A percentile compares a stretch with the other conserved stretches of the same genome.
phyloP scores from a whole-genome alignment of 2,113 vertebrate genomes.

The Cygnus buccinator region DNA sequence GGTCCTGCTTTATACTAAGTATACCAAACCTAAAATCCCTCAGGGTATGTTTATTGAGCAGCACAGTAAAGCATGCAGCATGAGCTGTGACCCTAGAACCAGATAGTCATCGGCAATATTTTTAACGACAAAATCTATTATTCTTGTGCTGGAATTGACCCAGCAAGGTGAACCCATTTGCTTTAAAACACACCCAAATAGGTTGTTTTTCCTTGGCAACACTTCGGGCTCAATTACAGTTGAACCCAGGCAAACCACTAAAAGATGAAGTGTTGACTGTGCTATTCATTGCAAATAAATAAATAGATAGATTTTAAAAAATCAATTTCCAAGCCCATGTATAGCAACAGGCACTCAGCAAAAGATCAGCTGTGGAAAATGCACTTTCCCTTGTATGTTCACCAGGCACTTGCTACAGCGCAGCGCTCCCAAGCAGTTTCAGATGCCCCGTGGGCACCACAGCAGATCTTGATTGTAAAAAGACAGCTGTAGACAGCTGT shows the following conservation, averaged over 20 bases:
- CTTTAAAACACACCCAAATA: constrained; percentile 9
- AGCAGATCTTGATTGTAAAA: not conserved
- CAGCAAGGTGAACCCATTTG: constrained; percentile 11
- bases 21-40: not conserved
- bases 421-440: not conserved
- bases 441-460: not conserved
- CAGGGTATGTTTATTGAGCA: not conserved
- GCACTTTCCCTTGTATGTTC: not conserved
- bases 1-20: not conserved
- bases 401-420: not conserved
- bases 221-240: not conserved
- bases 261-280: not conserved
- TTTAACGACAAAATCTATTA: not conserved
- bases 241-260: not conserved
- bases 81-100: not conserved
- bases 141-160: not conserved
- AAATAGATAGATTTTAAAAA: not conserved
- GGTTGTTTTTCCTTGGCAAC: not conserved
- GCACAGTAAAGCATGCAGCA: not conserved
- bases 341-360: not conserved
- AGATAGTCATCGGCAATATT: not conserved
- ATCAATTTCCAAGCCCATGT: not conserved
- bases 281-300: not conserved
- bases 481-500: constrained; percentile 44
- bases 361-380: not conserved